Evolutionary conservation across 2,888 invertebrate species (phyloP).

Genomic region (Elysia crispata): DNA sequence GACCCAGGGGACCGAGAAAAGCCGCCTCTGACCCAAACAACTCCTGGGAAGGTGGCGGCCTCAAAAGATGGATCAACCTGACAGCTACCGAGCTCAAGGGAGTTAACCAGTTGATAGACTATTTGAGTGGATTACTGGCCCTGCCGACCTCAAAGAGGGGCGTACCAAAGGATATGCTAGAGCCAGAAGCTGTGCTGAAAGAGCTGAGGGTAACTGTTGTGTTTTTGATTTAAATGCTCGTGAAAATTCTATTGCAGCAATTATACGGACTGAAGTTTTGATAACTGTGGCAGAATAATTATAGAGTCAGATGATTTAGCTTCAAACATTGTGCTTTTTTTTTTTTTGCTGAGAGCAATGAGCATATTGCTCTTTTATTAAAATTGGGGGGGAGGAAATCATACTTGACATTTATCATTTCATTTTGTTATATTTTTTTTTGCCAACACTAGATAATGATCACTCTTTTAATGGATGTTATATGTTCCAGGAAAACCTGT

Average conservation of each 20-base stretch:
- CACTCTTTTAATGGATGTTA: no score
- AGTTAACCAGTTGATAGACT: conserved; percentile 85
- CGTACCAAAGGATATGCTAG: conserved; percentile 91
- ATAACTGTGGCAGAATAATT: no score
- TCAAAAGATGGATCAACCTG: conserved; percentile 61
- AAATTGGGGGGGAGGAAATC: no score
- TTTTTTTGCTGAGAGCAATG: no score
- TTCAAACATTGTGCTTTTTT: no score
- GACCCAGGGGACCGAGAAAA: conserved; percentile 38
- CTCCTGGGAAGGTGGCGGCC: conserved; percentile 49
- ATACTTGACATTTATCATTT: no score
- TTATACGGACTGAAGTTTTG: no score
- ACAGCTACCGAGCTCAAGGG: conserved; percentile 73
- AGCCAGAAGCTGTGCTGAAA: conserved; percentile 91
- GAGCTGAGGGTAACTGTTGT: conserved; percentile 83
- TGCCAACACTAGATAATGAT: no score
- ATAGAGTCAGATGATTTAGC: no score
- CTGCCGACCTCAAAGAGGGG: conserved; percentile 93
- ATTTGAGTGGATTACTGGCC: conserved; percentile 91
- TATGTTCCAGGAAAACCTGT: no score
- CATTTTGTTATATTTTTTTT: no score
- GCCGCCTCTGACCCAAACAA: conserved; percentile 43
- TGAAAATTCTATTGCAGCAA: background rate
- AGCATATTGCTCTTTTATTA: no score
- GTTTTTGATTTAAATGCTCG: conserved; percentile 81